Evolutionary conservation across 2,113 vertebrate genomes (phyloP), one percentile per base, ranked within the genome.

Genomic region (Pomatorhinus ruficollis): DNA sequence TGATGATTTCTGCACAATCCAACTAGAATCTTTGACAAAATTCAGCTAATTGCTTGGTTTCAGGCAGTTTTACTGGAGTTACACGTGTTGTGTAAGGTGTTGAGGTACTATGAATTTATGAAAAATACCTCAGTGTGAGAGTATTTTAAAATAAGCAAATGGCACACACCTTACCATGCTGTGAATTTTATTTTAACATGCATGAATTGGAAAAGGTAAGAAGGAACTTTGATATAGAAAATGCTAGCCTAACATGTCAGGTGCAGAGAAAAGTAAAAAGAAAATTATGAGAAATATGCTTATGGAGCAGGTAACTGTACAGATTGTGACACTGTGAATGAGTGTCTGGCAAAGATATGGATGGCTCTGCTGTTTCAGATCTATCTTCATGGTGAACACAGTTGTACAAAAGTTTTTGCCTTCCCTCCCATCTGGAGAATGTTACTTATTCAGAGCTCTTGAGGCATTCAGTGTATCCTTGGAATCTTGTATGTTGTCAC

Each of bases 1-100:
- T 31, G 3, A 11, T 70, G 18, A 66, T 76, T 81, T 89, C 42
- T 83, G 39, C 56, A 80, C 17, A 85, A 22, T 91, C 59, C 56
- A 64, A 78, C 24, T 30, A 89, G 52, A 95, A 80, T 90, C 79
- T 92, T 72, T 94, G 74, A 92, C 66, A 96, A 90, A 93, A 91
- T 87, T 90, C 92, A 76, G 77, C 45, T 97, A 87, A 96, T 28
- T 90, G 75, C 44, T 42, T 65, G 30, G 6, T 89, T 87, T 59
- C 79, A 94, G 68, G 79, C 77, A 84, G 83, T 96, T 96, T 92
- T 83, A 63, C 89, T 70, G 95, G 87, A 83, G 40, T 91, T 93
- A 83, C 42, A 80, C 16, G 9, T 42, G 47, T 56, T 88, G 42
- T 83, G 8, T 44, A 49, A 85, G 18, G 57, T 95, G 45, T 69